These are phyloP conservation scores for Procambarus virginalis DNA, from an alignment of 1,140 invertebrate species.

Conservation along the genomic window DNA sequence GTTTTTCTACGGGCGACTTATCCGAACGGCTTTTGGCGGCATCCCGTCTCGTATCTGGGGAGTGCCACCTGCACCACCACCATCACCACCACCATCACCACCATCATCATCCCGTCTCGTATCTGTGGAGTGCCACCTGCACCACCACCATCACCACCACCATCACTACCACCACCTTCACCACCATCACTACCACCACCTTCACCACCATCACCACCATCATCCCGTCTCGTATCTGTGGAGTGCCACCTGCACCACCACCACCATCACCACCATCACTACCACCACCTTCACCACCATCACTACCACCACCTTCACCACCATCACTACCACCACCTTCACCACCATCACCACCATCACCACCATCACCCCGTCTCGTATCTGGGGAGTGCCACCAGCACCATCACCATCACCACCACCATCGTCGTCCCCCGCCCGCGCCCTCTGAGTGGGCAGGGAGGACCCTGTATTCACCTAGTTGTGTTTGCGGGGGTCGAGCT, in stretches of 20 bases:
- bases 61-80: neutral
- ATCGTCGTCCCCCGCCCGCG: neutral
- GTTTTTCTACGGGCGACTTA: too few species aligned
- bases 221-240: too few species aligned
- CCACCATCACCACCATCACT: neutral
- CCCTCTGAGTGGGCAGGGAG: too few species aligned
- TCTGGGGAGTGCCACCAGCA: neutral
- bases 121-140: too few species aligned
- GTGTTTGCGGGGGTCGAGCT: too few species aligned
- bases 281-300: neutral
- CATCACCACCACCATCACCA: neutral
- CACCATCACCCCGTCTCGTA: too few species aligned
- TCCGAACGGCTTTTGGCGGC: neutral
- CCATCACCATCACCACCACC: neutral
- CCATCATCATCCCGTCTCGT: neutral
- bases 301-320: neutral
- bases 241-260: neutral
- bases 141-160: neutral
- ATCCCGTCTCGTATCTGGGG: neutral
- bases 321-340: too few species aligned
- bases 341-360: too few species aligned
- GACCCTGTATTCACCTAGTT: too few species aligned
- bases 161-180: neutral
- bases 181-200: too few species aligned
- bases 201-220: too few species aligned